phyloP scores from a whole-genome alignment of 2,888 invertebrate genomes.

The Bellardia bayeri region DNA sequence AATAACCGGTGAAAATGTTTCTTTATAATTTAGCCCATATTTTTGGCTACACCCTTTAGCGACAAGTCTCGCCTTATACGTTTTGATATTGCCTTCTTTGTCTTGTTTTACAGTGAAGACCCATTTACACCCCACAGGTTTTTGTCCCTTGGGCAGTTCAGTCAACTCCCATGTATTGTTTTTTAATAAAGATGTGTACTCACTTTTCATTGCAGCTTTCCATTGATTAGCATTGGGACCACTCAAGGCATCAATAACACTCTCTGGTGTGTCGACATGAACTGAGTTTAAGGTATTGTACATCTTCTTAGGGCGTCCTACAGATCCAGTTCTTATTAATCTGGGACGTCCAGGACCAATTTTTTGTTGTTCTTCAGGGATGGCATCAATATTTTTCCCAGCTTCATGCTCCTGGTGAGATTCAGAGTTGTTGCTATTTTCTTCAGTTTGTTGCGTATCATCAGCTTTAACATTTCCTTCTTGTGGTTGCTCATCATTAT shows the following conservation, averaged over 20 bases:
- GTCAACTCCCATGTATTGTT: slow-evolving; percentile 68
- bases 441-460: too few relatives aligned
- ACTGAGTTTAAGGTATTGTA: slow-evolving; percentile 25
- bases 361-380: not conserved
- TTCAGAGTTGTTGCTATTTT: too few relatives aligned
- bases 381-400: not conserved
- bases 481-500: too few relatives aligned
- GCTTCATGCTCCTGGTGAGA: too few relatives aligned
- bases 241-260: not conserved
- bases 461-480: too few relatives aligned
- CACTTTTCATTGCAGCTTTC: slow-evolving; percentile 64
- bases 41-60: slow-evolving; percentile 9
- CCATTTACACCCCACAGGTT: slow-evolving; percentile 68
- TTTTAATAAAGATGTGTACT: slow-evolving; percentile 63
- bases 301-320: slow-evolving; percentile 40
- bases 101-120: slow-evolving; percentile 30
- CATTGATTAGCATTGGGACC: slow-evolving; percentile 29
- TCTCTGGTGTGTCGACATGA: not conserved
- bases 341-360: slow-evolving; percentile 12
- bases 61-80: slow-evolving; percentile 55
- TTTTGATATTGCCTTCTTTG: slow-evolving; percentile 59
- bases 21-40: slow-evolving; percentile 5
- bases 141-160: slow-evolving; percentile 60
- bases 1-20: not conserved
- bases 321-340: slow-evolving; percentile 11